A percentile compares a stretch with the other conserved stretches of the same genome.
These are phyloP conservation scores for Crotalus tigris DNA, from an alignment of 2,113 vertebrate genomes.

Conservation along the genomic window DNA sequence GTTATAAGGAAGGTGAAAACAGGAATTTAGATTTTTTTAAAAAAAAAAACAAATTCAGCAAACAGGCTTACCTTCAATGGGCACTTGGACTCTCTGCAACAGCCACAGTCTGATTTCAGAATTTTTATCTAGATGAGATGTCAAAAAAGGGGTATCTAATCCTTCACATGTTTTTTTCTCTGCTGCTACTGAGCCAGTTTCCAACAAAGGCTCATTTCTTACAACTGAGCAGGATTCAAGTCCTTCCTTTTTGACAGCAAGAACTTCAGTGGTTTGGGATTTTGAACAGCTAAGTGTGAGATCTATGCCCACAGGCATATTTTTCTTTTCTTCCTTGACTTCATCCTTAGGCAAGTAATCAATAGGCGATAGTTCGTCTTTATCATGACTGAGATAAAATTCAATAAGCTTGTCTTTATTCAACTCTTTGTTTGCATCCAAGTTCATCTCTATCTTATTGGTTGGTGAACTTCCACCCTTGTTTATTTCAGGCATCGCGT, in stretches of 20 bases:
- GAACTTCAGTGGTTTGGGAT: slow-evolving; percentile 48
- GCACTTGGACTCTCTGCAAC: slow-evolving; percentile 90
- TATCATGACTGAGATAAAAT: slow-evolving; percentile 72
- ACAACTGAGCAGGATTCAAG: slow-evolving; percentile 59
- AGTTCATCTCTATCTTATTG: slow-evolving; percentile 63
- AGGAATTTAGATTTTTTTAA: slow-evolving; percentile 2
- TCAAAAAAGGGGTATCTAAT: slow-evolving; percentile 60
- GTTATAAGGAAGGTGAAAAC: neutral
- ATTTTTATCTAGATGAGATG: slow-evolving; percentile 73
- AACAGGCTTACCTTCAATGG: slow-evolving; percentile 86
- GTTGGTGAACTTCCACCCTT: slow-evolving; percentile 69
- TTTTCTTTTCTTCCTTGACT: slow-evolving; percentile 56
- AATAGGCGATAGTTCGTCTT: slow-evolving; percentile 58
- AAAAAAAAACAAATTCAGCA: slow-evolving; percentile 13
- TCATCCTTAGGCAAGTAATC: slow-evolving; percentile 61
- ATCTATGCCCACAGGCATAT: slow-evolving; percentile 66
- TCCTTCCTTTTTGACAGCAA: slow-evolving; percentile 51
- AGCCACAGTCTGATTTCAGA: slow-evolving; percentile 88
- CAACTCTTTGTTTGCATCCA: slow-evolving; percentile 67
- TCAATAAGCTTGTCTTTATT: slow-evolving; percentile 78
- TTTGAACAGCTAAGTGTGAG: slow-evolving; percentile 70
- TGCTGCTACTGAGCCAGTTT: slow-evolving; percentile 50
- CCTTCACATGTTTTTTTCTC: slow-evolving; percentile 58
- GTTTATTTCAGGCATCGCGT: slow-evolving; percentile 70
- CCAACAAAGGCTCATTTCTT: slow-evolving; percentile 49